Evolutionary conservation across 92 coral and sea anemone genomes (phyloP).

Genomic region (Montipora capitata): DNA sequence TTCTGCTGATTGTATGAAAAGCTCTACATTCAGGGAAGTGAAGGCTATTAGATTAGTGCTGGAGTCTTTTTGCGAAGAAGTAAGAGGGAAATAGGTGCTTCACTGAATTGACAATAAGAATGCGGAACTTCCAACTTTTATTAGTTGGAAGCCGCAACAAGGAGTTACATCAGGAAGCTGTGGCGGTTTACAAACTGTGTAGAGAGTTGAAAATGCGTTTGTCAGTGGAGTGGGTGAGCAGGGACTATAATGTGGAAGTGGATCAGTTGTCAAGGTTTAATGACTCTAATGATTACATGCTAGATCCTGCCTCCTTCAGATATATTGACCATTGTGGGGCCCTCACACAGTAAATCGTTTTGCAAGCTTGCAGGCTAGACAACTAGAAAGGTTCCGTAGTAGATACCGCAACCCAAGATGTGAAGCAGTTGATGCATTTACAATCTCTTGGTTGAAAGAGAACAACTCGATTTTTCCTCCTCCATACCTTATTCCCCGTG

Average conservation of each 20-base stretch:
- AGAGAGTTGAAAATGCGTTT: conserved; percentile 62
- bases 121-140: conserved; percentile 57
- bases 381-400: conserved; percentile 66
- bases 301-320: conserved; percentile 71
- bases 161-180: conserved; percentile 74
- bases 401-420: conserved; percentile 55
- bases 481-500: conserved; percentile 62
- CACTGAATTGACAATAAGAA: conserved; percentile 74
- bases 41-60: conserved; percentile 68
- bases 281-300: conserved; percentile 74
- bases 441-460: conserved; percentile 71
- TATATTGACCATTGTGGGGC: conserved; percentile 69
- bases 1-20: conserved; percentile 37
- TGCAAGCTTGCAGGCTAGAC: conserved; percentile 67
- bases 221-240: conserved; percentile 67
- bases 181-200: too few relatives aligned
- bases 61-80: conserved; percentile 48
- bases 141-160: conserved; percentile 65
- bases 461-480: conserved; percentile 29
- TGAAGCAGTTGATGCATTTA: too few relatives aligned
- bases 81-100: conserved; percentile 63
- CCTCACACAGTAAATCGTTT: conserved; percentile 82
- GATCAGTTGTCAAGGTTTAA: conserved; percentile 62
- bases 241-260: conserved; percentile 60
- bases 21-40: conserved; percentile 80